phyloP scores from a whole-genome alignment of 2,797 vertebrate genomes.

The Halcyon leucocephala region DNA sequence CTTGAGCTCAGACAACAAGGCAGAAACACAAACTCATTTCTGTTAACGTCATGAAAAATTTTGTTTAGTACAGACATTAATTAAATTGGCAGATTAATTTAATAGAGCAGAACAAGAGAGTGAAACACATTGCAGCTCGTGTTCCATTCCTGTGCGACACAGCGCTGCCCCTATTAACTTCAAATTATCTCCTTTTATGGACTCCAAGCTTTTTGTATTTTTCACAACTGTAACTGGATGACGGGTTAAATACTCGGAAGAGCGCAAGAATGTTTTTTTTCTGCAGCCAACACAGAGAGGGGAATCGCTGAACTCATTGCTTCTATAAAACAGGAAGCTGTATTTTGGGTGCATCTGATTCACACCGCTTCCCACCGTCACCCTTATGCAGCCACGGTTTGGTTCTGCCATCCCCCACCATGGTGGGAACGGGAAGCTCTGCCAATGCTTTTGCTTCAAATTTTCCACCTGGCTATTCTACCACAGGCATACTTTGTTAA shows the following conservation, averaged over 20 bases:
- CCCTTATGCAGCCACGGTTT: not conserved
- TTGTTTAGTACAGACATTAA: slow-evolving; percentile 22
- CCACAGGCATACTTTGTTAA: not conserved
- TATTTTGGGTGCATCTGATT: slow-evolving; percentile 38
- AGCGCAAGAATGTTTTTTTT: slow-evolving; percentile 9
- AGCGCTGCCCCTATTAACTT: slow-evolving; percentile 40
- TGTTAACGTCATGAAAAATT: slow-evolving; percentile 33
- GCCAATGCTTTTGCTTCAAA: not conserved
- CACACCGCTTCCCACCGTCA: not conserved
- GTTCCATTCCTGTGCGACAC: slow-evolving; percentile 1
- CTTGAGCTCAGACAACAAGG: not conserved
- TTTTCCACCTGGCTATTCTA: not conserved
- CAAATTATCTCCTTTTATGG: slow-evolving; percentile 72
- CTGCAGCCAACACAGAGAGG: slow-evolving; percentile 20
- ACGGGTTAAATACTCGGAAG: slow-evolving; percentile 55
- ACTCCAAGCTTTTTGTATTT: slow-evolving; percentile 32
- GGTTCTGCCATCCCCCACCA: too few relatives aligned
- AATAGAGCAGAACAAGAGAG: slow-evolving; percentile 15
- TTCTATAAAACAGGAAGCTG: slow-evolving; percentile 36
- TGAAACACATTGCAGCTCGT: not conserved
- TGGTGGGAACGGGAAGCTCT: not conserved
- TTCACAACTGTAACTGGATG: slow-evolving; percentile 52
- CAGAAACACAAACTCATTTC: slow-evolving; percentile 16
- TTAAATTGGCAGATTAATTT: slow-evolving; percentile 57
- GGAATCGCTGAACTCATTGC: not conserved